Conservation (phyloP, 2,113 vertebrate genomes). For the Panthera leo region DNA sequence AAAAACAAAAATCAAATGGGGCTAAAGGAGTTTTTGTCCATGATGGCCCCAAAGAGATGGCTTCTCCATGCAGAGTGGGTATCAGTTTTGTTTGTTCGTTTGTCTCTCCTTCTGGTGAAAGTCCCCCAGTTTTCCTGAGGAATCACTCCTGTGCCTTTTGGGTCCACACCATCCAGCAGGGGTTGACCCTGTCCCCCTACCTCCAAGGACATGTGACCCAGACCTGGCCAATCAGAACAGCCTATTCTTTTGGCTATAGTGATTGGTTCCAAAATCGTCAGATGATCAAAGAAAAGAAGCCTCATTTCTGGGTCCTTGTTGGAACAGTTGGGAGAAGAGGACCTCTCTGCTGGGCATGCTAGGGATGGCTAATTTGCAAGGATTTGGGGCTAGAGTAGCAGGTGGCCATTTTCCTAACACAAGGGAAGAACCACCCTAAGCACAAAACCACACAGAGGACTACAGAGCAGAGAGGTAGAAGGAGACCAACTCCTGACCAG, state of each 20-base stretch:
- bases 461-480: background rate
- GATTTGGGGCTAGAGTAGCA: background rate
- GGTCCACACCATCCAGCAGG: background rate
- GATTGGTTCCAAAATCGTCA: background rate
- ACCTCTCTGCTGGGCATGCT: background rate
- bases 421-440: background rate
- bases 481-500: background rate
- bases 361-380: background rate
- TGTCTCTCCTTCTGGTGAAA: background rate
- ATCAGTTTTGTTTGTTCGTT: background rate
- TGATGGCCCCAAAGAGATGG: background rate
- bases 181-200: background rate
- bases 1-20: too few species aligned
- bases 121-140: background rate
- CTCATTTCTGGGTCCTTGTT: background rate
- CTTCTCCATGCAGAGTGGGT: rapidly evolving
- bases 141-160: background rate
- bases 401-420: background rate
- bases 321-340: background rate
- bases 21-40: background rate
- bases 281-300: background rate
- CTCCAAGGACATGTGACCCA: background rate
- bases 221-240: background rate
- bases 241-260: background rate
- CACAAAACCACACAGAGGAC: background rate